Evolutionary conservation across 2,797 vertebrate species (phyloP).

Genomic region (Falco peregrinus): DNA sequence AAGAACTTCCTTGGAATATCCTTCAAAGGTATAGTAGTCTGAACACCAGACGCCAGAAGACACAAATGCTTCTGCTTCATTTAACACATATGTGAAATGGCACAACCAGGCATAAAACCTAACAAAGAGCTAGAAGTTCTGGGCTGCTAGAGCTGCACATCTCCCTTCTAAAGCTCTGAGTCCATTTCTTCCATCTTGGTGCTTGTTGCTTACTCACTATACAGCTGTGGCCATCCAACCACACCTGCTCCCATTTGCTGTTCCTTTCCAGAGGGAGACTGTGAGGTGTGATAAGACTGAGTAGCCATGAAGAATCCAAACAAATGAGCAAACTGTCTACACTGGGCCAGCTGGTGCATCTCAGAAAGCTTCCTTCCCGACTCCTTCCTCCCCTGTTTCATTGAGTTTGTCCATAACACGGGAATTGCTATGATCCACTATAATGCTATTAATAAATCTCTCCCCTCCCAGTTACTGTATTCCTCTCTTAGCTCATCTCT

Average conservation of each 20-base stretch:
- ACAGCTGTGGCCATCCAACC: background rate
- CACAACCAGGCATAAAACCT: background rate
- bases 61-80: background rate
- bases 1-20: background rate
- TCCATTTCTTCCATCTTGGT: background rate
- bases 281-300: background rate
- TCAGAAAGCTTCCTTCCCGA: background rate
- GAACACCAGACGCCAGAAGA: background rate
- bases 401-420: background rate
- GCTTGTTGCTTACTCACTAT: background rate
- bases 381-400: background rate
- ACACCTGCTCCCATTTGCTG: background rate
- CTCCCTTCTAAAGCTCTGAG: background rate
- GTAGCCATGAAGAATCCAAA: background rate
- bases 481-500: background rate
- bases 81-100: background rate
- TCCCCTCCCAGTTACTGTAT: rapidly evolving
- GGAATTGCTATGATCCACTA: background rate
- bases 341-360: background rate
- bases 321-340: background rate
- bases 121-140: background rate
- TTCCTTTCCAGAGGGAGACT: background rate
- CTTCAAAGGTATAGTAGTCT: background rate
- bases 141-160: background rate
- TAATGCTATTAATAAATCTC: background rate